Conservation (phyloP, 2,113 vertebrate genomes). For the Fulica atra region DNA sequence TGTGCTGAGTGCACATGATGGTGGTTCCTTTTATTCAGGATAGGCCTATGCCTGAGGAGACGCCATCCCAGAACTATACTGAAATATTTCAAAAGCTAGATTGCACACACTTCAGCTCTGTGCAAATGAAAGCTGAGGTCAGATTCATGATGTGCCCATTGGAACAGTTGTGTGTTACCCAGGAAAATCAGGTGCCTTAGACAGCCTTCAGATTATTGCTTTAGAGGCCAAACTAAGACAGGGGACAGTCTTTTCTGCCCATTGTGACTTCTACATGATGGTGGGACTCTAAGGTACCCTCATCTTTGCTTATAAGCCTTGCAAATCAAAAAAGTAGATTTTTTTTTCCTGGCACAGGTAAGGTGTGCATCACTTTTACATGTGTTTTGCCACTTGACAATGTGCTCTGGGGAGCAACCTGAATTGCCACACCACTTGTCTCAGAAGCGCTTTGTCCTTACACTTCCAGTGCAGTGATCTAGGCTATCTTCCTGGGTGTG, state of each 20-base stretch:
- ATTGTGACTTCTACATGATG: not conserved
- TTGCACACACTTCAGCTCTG: not conserved
- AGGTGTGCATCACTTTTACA: not conserved
- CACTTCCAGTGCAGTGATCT: not conserved
- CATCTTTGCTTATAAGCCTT: not conserved
- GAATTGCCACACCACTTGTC: rapidly evolving
- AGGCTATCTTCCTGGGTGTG: not conserved
- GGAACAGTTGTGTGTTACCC: not conserved
- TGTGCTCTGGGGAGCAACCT: not conserved
- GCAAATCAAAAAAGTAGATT: not conserved
- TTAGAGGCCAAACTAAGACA: not conserved
- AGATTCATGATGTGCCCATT: not conserved
- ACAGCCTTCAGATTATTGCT: not conserved
- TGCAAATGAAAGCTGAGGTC: not conserved
- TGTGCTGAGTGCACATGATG: not conserved
- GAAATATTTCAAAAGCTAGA: not conserved
- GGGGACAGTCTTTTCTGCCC: not conserved
- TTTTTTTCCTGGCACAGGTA: not conserved
- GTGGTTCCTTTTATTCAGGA: not conserved
- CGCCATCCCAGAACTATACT: not conserved
- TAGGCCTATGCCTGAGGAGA: not conserved
- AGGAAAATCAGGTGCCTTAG: not conserved
- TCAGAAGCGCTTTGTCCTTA: not conserved
- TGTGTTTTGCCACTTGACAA: not conserved
- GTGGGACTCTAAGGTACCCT: not conserved